phyloP scores from a whole-genome alignment of 2,888 invertebrate genomes.

The Ametastegia equiseti region DNA sequence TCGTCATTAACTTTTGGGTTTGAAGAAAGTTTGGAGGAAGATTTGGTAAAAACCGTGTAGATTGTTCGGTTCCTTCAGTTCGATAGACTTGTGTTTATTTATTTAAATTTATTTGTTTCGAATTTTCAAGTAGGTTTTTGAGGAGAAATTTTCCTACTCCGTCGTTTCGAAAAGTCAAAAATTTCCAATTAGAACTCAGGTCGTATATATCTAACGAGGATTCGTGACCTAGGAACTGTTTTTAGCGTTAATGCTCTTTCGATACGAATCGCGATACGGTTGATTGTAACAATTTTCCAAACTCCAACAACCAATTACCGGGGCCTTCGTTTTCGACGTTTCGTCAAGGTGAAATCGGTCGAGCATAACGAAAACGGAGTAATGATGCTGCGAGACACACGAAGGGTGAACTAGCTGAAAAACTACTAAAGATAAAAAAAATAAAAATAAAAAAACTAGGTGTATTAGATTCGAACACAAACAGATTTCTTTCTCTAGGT shows the following conservation, averaged over 20 bases:
- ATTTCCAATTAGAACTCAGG: neutral
- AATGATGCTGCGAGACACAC: neutral
- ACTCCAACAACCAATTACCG: conserved; percentile 28
- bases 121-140: neutral
- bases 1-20: neutral
- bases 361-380: conserved; percentile 8
- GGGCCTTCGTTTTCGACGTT: conserved; percentile 30
- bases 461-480: neutral
- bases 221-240: neutral
- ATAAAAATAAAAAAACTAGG: too few relatives aligned
- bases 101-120: neutral
- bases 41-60: too few relatives aligned
- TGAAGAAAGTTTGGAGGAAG: neutral
- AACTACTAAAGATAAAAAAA: neutral
- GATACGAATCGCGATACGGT: conserved; percentile 37
- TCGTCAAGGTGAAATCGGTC: conserved; percentile 27
- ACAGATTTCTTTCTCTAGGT: neutral
- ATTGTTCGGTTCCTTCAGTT: too few relatives aligned
- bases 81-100: neutral
- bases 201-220: neutral
- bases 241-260: neutral
- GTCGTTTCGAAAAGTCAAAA: neutral
- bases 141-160: neutral
- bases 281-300: conserved; percentile 28
- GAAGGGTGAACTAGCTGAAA: neutral